phyloP scores from a whole-genome alignment of 2,113 vertebrate species.

The Rhinichthys klamathensis region DNA sequence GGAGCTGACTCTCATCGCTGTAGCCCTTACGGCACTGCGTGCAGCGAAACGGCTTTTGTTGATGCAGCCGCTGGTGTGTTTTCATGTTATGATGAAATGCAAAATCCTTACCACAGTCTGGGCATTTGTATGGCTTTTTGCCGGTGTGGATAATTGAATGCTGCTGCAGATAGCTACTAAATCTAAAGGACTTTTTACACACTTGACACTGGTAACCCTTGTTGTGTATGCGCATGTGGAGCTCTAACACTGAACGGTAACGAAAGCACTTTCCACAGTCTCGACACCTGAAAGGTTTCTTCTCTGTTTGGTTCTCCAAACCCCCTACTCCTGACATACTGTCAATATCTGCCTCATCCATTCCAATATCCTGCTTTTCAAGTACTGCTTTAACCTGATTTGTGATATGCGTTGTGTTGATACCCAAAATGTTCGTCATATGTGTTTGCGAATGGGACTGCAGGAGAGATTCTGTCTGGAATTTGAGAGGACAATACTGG shows the following conservation, averaged over 20 bases:
- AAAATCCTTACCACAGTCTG: constrained; percentile 80
- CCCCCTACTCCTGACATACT: constrained; percentile 55
- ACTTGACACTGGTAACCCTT: constrained; percentile 78
- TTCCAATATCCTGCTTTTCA: constrained; percentile 47
- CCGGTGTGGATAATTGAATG: constrained; percentile 80
- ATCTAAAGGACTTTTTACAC: constrained; percentile 77
- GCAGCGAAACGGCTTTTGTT: constrained; percentile 79
- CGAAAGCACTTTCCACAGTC: constrained; percentile 78
- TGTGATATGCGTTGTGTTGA: constrained; percentile 21
- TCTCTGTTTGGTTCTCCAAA: constrained; percentile 54
- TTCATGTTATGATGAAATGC: constrained; percentile 81
- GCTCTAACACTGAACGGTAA: constrained; percentile 77
- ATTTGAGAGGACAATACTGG: constrained; percentile 70
- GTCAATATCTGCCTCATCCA: constrained; percentile 50
- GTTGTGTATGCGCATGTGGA: constrained; percentile 80
- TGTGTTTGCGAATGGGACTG: constrained; percentile 71
- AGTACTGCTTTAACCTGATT: constrained; percentile 45
- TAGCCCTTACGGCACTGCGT: constrained; percentile 80
- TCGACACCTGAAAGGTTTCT: constrained; percentile 70
- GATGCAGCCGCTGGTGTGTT: constrained; percentile 78
- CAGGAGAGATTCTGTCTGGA: constrained; percentile 66
- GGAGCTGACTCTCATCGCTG: constrained; percentile 75
- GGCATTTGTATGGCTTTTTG: constrained; percentile 79
- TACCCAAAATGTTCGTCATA: constrained; percentile 1
- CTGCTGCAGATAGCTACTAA: constrained; percentile 79